Evolutionary conservation across 1,140 invertebrate species (phyloP), one percentile per base, ranked within the genome.

Genomic region (Euura lappo): DNA sequence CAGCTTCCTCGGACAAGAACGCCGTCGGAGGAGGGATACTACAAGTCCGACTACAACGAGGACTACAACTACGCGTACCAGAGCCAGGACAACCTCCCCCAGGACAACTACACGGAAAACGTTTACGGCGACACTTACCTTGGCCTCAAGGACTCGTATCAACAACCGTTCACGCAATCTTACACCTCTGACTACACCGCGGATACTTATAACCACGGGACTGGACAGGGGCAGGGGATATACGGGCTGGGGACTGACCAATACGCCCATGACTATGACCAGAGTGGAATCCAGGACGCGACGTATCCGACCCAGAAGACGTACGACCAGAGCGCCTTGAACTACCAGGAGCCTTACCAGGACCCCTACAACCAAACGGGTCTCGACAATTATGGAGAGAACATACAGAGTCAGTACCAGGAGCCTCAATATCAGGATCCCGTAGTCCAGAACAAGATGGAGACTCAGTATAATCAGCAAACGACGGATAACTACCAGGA

Each of bases 1-100:
- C 89, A 89, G 86, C 84, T 89, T 80, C 90, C 88, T 78, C 79
- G 80, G 84, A 87, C 85, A 83, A 86, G 83, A 79, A 84, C 84
- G 72, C 84, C 83, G 74, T 85, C 83, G 68, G 84, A 82, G 81
- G 88, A 83, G 82, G 86, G 71, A 82, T 11, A 89, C 79, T 87
- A 89, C 82, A 83, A 87, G 78, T 80, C 86, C 85, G 81, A 87
- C 79, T 92, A 91, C 84, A 92, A 93, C 87, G 91, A 93, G 83
- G 90, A 93, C 81, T 92, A 91, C 76, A 93, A 93, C 84, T 92
- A 92, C 84, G 90, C 90, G 78, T 93, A 93, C 84, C 87, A 89
- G 73, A 92, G 91, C 84, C 89, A 89, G 77, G 90, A 91, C 81
- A 91, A 91, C 84, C 84, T 89, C 76, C 88, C 88, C 65, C 89